Evolutionary conservation across 2,797 vertebrate genomes (phyloP), one percentile per base, ranked within the genome.

Genomic region (Gobionotothen gibberifrons): DNA sequence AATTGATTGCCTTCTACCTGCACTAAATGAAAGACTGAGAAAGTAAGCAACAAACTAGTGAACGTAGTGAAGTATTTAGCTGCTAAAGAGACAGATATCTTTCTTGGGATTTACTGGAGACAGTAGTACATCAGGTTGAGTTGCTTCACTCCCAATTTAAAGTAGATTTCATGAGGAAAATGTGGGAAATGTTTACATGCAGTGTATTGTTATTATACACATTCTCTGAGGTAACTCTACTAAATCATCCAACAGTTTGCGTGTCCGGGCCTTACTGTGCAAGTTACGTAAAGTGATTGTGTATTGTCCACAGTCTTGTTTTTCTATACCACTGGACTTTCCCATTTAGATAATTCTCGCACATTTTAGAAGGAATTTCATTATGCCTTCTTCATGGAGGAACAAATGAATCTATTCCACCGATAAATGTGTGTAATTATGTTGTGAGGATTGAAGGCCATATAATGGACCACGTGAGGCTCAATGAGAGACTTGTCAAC

Each of bases 401-500:
- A 83, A 82, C 73, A 86, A 90, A 81, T 84, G 69, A 77, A 87
- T 87, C 63, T 58, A 55, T 87, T 86, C 69, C 87, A 79, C 65
- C 59, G 74, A 80, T 86, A 84, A 82, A 84, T 69, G 59, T 69
- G 64, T 69, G 76, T 89, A 82, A 91, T 90, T 82, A 85, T 79
- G 75, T 85, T 81, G 85, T 86, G 88, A 84, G 76, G 88, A 89
- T 86, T 87, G 89, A 90, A 89, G 87, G 85, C 87, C 74, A 36
- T 88, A 82, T 82, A 82, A 75, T 76, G 10, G 72, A 84, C 78
- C 86, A 85, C 70, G 77, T 89, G 85, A 88, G 85, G 59, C 78
- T 90, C 89, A 90, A 90, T 87, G 85, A 90, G 89, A 91, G 90
- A 90, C 90, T 91, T 92, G 91, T 91, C 90, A 90, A 91, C 89